Conservation (phyloP, 2,797 vertebrate genomes). For the Limosa lapponica region DNA sequence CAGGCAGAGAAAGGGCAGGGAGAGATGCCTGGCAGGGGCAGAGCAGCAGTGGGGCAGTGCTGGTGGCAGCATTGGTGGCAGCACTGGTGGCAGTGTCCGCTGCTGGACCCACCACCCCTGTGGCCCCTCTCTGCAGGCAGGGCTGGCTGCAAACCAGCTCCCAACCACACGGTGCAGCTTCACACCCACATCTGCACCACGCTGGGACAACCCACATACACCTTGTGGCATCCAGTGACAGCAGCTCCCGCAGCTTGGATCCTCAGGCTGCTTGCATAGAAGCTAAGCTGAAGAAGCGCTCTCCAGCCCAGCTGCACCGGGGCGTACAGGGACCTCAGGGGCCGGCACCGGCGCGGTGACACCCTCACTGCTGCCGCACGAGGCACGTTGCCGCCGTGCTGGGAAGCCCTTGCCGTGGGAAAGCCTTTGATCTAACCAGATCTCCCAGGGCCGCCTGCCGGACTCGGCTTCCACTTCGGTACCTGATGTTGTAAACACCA, state of each 20-base stretch:
- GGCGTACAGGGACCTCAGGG: fast-evolving
- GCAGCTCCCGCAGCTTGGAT: neutral
- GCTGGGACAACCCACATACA: fast-evolving
- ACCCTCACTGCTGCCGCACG: neutral
- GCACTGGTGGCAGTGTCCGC: neutral
- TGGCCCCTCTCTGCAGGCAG: fast-evolving
- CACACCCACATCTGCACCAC: fast-evolving
- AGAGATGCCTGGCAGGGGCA: neutral
- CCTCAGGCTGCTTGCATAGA: fast-evolving
- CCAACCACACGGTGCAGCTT: neutral
- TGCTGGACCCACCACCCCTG: fast-evolving
- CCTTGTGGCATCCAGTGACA: fast-evolving
- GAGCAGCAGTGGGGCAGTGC: neutral
- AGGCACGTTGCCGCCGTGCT: neutral
- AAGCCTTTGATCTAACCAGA: constrained; percentile 35
- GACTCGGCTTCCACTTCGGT: neutral
- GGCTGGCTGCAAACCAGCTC: neutral
- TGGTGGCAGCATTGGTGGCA: neutral
- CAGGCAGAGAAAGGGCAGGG: neutral
- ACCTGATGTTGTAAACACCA: neutral
- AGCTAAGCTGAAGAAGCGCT: neutral
- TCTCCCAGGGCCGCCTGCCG: neutral
- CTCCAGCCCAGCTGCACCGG: neutral
- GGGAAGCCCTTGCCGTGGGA: neutral
- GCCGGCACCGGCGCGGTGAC: fast-evolving